Base-by-base conservation (phyloP, 2,113 vertebrate species). In the Halichoeres trimaculatus region DNA sequence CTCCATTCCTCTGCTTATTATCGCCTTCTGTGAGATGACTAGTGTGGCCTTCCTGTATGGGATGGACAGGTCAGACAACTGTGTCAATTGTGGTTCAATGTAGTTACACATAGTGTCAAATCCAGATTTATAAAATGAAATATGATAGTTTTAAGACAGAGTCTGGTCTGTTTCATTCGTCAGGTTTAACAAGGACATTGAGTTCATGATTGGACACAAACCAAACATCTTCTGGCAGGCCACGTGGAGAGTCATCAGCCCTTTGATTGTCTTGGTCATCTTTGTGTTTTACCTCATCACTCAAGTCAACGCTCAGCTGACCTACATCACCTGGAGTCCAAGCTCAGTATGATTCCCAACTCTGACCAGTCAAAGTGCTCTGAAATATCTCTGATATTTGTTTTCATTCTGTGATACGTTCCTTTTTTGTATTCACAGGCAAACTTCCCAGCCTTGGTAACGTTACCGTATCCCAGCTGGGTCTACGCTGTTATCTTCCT, bases 201-300 rank as follows among this genome's bases (percentile, higher is more conserved):
- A 97, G 85, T 99, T 97, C 78, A 99, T 99, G 97, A 88, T 95
- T 2, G 98, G 98, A 62, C 97, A 98, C 90, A 98, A 97, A 74
- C 98, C 98, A 22, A 98, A 97, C 69, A 89, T 98, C 58, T 99
- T 99, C 94, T 99, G 98, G 98, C 98, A 98, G 80, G 53, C 77
- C 48, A 95, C 93, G 0, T 99, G 97, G 98, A 94, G 97, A 57
- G 20, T 95, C 22, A 0, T 98, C 66, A 99, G 98, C 66, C 98
- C 98, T 0, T 77, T 98, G 64, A 93, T 99, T 47, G 97, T 99
- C 95, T 41, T 98, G 64, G 24, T 95, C 72, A 98, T 99, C 83
- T 92, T 99, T 72, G 2, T 99, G 0, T 97, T 96, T 87, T 99
- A 95, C 90, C 93, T 99, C 20, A 94, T 96, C 65, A 93, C 95